Base-by-base conservation (phyloP, 1,140 invertebrate species). In the Maniola jurtina region DNA sequence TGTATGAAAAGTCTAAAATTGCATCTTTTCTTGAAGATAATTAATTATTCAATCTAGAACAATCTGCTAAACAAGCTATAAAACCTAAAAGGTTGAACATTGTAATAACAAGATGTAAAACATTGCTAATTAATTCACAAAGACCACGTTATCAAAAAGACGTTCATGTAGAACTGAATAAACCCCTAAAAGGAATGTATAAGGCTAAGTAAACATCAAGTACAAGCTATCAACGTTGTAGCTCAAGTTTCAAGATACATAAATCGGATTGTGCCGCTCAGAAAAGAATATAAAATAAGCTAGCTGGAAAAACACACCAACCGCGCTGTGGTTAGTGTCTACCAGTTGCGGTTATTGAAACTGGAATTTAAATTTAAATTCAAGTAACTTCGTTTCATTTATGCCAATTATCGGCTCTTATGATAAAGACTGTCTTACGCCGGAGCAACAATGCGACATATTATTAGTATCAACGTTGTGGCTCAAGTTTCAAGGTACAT, bases 281-380 rank as follows among this genome's bases (percentile, higher is more conserved):
- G 66, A 60, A 68, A 59, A 64, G 66, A 68, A 68, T 68, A 64
- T 68, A 68, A 63, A 68, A 64, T 64, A 68, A 68, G 66, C 61
- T 68, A 6, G 38, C 8, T n/a, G n/a, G 55, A 45, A 58, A 54
- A 34, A 42, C 50, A 64, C 34, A n/a, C 34, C 56, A 40, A 52
- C 9, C 35, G 67, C 58, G 42, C 36, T 63, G 73, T 61, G 70
- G 70, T 72, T 47, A 25, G 64, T 64, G 58, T 42, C 55, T 50
- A 48, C 34, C 33, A 16, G 25, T 55, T 63, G 34, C 36, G 61
- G 36, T 45, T 11, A 35, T 35, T 48, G 8, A 7, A 6, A 6
- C 10, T 0, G 55, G 42, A 42, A 40, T 42, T 13, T 45, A 34
- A 63, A 52, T 25, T 15, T 6, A 25, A 54, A 54, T 8, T 9